A percentile compares a stretch with the other conserved stretches of the same genome.
Evolutionary conservation across 2,888 invertebrate genomes (phyloP).

Genomic region (Sicus ferrugineus): DNA sequence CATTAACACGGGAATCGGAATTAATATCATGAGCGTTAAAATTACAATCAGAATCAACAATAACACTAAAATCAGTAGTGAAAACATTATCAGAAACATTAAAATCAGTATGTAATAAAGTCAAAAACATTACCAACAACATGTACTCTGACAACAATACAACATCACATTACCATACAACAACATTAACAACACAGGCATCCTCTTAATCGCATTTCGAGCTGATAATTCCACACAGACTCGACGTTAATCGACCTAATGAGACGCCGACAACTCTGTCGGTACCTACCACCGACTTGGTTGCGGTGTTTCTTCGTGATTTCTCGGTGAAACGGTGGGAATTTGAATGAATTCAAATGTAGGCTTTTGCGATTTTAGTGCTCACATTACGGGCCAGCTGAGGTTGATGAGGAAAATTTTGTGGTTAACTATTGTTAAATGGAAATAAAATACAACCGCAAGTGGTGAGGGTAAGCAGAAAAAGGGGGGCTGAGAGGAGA

Average conservation of each 20-base stretch:
- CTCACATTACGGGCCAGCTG: conserved; percentile 23
- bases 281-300: not conserved
- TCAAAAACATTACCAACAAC: not conserved
- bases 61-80: not conserved
- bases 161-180: conserved; percentile 1
- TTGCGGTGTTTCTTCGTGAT: not conserved
- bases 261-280: not conserved
- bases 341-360: conserved; percentile 27
- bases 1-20: not conserved
- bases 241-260: conserved; percentile 6
- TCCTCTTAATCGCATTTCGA: conserved; percentile 17
- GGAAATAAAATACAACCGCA: not conserved
- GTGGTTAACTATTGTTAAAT: conserved; percentile 16
- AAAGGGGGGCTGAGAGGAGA: not conserved
- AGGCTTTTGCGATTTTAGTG: conserved; percentile 19
- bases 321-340: conserved; percentile 30
- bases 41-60: not conserved
- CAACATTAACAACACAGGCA: not conserved
- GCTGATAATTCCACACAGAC: conserved; percentile 9
- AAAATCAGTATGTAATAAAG: not conserved
- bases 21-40: not conserved
- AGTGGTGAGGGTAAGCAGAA: not conserved
- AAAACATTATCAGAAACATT: not conserved
- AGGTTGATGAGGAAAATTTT: conserved; percentile 20
- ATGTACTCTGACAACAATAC: not conserved